Conservation (phyloP, 2,113 vertebrate species). For the Eptesicus fuscus region DNA sequence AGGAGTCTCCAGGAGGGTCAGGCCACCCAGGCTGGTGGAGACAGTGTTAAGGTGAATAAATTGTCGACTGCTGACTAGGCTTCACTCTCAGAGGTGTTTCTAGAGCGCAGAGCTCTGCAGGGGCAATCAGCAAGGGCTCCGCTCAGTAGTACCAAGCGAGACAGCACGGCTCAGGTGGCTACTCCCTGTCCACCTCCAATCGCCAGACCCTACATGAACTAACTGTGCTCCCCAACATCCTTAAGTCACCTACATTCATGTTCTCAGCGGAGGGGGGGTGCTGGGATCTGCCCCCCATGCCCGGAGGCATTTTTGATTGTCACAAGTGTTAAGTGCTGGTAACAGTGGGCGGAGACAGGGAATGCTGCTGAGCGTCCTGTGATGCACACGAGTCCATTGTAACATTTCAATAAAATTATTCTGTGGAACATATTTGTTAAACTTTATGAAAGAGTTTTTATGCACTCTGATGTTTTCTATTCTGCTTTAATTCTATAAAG, state of each 20-base stretch:
- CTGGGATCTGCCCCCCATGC: not conserved
- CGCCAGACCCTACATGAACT: not conserved
- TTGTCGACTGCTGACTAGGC: accelerated
- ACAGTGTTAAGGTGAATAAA: not conserved
- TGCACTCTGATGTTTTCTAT: not conserved
- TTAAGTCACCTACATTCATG: not conserved
- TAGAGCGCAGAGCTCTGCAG: accelerated
- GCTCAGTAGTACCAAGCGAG: not conserved
- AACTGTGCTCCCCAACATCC: not conserved
- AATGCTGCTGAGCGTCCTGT: not conserved
- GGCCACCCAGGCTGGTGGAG: not conserved
- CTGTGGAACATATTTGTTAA: not conserved
- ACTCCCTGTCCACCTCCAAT: not conserved
- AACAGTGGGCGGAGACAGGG: not conserved
- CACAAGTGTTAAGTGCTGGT: not conserved
- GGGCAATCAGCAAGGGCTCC: not conserved
- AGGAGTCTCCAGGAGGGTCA: not conserved
- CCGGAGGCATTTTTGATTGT: not conserved
- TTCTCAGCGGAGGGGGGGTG: accelerated
- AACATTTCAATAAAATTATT: not conserved
- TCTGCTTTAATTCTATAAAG: not conserved
- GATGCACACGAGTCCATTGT: not conserved
- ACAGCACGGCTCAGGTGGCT: not conserved
- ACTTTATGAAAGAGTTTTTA: not conserved
- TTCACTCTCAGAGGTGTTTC: accelerated